Evolutionary conservation across 2,888 invertebrate genomes (phyloP), one percentile per base, ranked within the genome.

Genomic region (Drosophila anceps): DNA sequence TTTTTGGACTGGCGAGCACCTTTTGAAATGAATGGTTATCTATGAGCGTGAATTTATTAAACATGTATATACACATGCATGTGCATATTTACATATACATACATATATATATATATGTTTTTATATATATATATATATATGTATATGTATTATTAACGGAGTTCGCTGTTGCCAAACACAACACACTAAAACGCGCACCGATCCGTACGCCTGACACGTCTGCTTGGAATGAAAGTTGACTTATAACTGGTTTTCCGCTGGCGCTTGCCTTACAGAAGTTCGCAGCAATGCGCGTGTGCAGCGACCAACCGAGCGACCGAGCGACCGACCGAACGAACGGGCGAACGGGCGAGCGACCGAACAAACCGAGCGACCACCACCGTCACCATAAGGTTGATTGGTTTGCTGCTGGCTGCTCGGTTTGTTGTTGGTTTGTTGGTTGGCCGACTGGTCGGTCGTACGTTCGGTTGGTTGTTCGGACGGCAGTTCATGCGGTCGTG

Each of bases 151-250:
- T 71, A 57, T 61, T 58, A 69, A 68, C 76, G 67, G 59, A 57
- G 71, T 46, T 61, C 76, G 64, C 53, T 63, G 76, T 80, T 78
- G 68, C 65, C 72, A 76, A 80, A 80, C 65, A 80, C 59, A 76
- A 63, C 60, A 76, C 68, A 76, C 65, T 71, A 65, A 68, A 80
- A 73, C 78, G 76, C 83, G 81, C 70, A 72, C 76, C 81, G 79
- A 69, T 76, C 72, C 75, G 75, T 77, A 72, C 88, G 73, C 60
- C 75, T 76, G 83, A 70, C 88, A 91, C 91, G 92, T 92, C 92
- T 82, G 91, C 88, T 88, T 84, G 70, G 82, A 91, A 91, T 92
- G 92, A 92, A 92, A 92, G 92, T 92, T 92, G 91, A 88, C 83
- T 91, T 88, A 91, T 91, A 92, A 92, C 92, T 92, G 92, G 92